phyloP scores from a whole-genome alignment of 1,140 invertebrate genomes.

The Euwallacea fornicatus region DNA sequence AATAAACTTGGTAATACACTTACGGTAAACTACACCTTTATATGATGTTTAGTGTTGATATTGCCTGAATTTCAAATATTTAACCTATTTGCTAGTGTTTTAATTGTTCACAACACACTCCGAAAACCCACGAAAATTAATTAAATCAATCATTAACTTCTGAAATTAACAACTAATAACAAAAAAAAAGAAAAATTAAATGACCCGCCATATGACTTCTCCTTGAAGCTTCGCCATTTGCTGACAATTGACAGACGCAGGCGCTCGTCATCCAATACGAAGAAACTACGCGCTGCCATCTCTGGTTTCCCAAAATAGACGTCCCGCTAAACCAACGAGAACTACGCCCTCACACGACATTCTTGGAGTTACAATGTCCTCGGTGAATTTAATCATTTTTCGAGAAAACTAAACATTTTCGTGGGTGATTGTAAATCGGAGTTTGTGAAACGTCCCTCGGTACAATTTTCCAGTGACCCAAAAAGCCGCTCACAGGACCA shows the following conservation, averaged over 20 bases:
- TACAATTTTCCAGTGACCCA: background rate
- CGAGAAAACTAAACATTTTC: background rate
- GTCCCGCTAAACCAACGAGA: constrained; percentile 39
- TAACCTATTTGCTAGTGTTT: too few species aligned
- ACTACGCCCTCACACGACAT: constrained; percentile 62
- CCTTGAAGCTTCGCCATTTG: too few species aligned
- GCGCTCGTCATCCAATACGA: background rate
- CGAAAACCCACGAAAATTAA: too few species aligned
- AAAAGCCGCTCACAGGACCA: background rate
- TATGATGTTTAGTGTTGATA: too few species aligned
- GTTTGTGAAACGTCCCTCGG: background rate
- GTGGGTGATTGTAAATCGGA: background rate
- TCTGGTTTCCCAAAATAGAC: constrained; percentile 52
- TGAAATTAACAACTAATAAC: too few species aligned
- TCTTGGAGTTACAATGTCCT: constrained; percentile 54
- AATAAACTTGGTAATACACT: too few species aligned
- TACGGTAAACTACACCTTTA: too few species aligned
- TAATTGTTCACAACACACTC: too few species aligned
- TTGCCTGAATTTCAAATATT: too few species aligned
- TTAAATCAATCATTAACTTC: too few species aligned
- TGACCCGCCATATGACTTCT: too few species aligned
- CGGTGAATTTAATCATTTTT: background rate
- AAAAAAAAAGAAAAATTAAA: too few species aligned
- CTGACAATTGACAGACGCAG: background rate
- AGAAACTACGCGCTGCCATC: constrained; percentile 47